These are phyloP conservation scores for Clarias batrachus DNA, from an alignment of 2,113 vertebrate genomes.

Conservation along the genomic window DNA sequence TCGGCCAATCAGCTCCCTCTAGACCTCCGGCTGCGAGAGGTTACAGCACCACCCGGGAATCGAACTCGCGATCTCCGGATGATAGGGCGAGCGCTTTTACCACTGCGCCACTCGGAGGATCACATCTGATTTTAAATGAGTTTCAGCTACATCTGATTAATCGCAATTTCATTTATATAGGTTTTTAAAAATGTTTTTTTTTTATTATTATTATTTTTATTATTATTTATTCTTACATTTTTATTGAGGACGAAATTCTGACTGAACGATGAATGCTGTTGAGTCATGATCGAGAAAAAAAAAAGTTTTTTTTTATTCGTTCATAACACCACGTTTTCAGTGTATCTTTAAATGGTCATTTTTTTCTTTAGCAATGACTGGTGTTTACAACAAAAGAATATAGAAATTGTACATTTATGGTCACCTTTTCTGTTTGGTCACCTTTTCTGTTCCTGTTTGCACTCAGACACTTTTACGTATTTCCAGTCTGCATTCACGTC, in stretches of 20 bases:
- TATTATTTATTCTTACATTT: too few relatives aligned
- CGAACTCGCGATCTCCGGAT: too few relatives aligned
- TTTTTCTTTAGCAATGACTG: not conserved
- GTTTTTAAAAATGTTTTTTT: too few relatives aligned
- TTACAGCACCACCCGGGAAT: too few relatives aligned
- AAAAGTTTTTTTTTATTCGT: not conserved
- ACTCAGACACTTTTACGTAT: not conserved
- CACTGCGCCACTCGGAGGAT: too few relatives aligned
- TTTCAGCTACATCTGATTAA: too few relatives aligned
- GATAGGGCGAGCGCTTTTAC: too few relatives aligned
- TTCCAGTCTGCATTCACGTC: not conserved
- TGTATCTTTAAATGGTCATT: not conserved
- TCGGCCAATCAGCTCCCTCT: too few relatives aligned
- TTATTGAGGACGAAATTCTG: not conserved
- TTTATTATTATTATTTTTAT: too few relatives aligned
- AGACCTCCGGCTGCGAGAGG: too few relatives aligned
- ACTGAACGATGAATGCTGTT: not conserved
- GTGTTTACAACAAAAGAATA: not conserved
- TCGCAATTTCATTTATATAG: too few relatives aligned
- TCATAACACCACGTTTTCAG: not conserved
- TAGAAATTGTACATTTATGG: not conserved
- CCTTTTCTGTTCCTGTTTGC: not conserved
- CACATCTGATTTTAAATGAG: too few relatives aligned
- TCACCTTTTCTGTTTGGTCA: not conserved
- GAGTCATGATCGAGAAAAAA: not conserved